Evolutionary conservation across 1,140 invertebrate species (phyloP).

Genomic region (Anagrus nilaparvatae): DNA sequence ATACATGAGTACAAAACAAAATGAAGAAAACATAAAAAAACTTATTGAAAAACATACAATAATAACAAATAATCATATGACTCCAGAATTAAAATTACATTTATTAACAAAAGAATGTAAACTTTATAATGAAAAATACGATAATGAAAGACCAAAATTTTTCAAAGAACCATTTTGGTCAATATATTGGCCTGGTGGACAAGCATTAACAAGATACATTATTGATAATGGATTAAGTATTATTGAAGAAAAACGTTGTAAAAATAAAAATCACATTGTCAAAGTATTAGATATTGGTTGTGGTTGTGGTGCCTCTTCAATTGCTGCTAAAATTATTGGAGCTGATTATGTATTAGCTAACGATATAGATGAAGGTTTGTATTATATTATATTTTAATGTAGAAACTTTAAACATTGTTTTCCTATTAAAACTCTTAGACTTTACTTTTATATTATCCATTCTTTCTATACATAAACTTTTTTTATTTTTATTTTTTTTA

Average conservation of each 20-base stretch:
- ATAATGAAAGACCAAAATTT: constrained; percentile 15
- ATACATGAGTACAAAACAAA: too few species aligned
- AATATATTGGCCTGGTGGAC: constrained; percentile 53
- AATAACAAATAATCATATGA: constrained; percentile 37
- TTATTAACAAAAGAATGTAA: constrained; percentile 44
- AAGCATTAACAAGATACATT: constrained; percentile 41
- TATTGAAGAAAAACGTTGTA: background rate
- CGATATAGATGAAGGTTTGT: constrained; percentile 40
- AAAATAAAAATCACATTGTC: background rate
- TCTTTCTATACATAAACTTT: too few species aligned
- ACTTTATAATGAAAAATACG: constrained; percentile 41
- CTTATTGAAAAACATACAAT: constrained; percentile 21
- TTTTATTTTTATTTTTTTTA: too few species aligned
- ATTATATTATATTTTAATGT: too few species aligned
- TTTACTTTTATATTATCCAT: too few species aligned
- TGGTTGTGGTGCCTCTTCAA: constrained; percentile 37
- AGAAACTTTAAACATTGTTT: too few species aligned
- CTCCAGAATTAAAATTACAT: constrained; percentile 44
- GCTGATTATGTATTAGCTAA: constrained; percentile 38
- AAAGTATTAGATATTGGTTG: constrained; percentile 36
- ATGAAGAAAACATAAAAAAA: constrained; percentile 6
- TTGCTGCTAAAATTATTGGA: constrained; percentile 32
- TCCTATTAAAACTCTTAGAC: too few species aligned
- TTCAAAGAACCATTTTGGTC: constrained; percentile 45
- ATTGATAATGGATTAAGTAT: constrained; percentile 21